A percentile compares a stretch with the other conserved stretches of the same genome.
phyloP scores from a whole-genome alignment of 1,140 invertebrate genomes.

The Zophobas morio region DNA sequence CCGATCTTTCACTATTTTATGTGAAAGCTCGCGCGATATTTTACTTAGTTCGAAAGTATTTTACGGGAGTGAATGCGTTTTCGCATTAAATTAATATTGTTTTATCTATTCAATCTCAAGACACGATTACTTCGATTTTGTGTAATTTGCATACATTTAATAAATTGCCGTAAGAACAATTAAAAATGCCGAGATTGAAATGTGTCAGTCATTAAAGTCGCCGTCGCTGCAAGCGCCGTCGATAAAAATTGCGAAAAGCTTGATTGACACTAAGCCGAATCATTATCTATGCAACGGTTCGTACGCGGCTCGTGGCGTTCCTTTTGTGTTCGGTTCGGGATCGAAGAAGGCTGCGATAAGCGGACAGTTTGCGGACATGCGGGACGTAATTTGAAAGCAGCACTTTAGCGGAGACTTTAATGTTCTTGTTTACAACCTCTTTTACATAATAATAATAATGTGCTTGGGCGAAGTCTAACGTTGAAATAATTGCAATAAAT shows the following conservation, averaged over 20 bases:
- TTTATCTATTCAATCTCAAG: slow-evolving; percentile 40
- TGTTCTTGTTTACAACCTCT: slow-evolving; percentile 29
- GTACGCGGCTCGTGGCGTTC: neutral
- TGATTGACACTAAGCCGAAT: slow-evolving; percentile 24
- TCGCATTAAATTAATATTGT: slow-evolving; percentile 40
- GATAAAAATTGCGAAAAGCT: slow-evolving; percentile 24
- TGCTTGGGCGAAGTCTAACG: neutral
- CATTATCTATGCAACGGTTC: slow-evolving; percentile 7
- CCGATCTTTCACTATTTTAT: slow-evolving; percentile 6
- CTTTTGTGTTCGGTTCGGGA: neutral
- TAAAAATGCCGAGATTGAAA: slow-evolving; percentile 35
- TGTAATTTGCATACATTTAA: slow-evolving; percentile 41
- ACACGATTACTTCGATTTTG: slow-evolving; percentile 34
- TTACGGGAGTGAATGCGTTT: slow-evolving; percentile 17
- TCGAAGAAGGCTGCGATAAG: neutral
- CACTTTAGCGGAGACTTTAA: slow-evolving; percentile 6
- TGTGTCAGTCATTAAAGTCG: slow-evolving; percentile 30
- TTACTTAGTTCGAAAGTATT: slow-evolving; percentile 16
- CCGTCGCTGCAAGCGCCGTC: slow-evolving; percentile 3
- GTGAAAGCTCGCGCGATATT: slow-evolving; percentile 21
- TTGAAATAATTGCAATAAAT: slow-evolving; percentile 9
- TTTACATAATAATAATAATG: slow-evolving; percentile 36
- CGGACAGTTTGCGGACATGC: no score
- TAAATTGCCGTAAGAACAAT: slow-evolving; percentile 36
- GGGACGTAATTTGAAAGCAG: neutral